Conservation (phyloP, 1,140 invertebrate species). For the Cotesia vestalis region DNA sequence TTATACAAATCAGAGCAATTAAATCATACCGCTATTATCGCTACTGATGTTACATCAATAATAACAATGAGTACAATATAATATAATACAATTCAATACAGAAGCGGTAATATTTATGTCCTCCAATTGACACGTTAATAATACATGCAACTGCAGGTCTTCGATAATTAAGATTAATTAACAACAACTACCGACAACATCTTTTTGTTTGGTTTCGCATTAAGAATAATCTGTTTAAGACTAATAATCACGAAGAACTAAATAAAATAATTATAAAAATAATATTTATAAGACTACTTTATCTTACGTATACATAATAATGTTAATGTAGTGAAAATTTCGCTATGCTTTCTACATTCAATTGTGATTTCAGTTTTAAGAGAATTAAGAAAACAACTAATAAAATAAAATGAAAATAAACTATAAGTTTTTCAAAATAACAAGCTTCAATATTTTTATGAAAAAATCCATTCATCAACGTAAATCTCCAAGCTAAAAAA, state of each 20-base stretch:
- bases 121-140: constrained; percentile 9
- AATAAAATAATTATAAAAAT: not conserved
- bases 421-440: too few species aligned
- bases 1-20: not conserved
- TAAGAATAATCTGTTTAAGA: not conserved
- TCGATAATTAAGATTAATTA: constrained; percentile 9
- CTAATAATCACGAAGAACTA: not conserved
- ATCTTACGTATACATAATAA: not conserved
- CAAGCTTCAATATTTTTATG: too few species aligned
- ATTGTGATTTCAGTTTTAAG: not conserved
- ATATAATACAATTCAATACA: too few species aligned
- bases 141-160: constrained; percentile 7
- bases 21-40: not conserved
- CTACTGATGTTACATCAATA: too few species aligned
- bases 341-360: constrained; percentile 33
- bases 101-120: constrained; percentile 5
- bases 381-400: not conserved
- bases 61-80: too few species aligned
- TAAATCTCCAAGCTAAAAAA: too few species aligned
- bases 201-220: constrained; percentile 1
- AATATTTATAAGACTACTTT: not conserved
- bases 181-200: not conserved
- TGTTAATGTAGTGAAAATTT: constrained; percentile 27
- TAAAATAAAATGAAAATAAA: not conserved
- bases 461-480: too few species aligned